These are phyloP conservation scores for Meliscaeva auricollis DNA, from an alignment of 2,888 invertebrate species.

Conservation along the genomic window DNA sequence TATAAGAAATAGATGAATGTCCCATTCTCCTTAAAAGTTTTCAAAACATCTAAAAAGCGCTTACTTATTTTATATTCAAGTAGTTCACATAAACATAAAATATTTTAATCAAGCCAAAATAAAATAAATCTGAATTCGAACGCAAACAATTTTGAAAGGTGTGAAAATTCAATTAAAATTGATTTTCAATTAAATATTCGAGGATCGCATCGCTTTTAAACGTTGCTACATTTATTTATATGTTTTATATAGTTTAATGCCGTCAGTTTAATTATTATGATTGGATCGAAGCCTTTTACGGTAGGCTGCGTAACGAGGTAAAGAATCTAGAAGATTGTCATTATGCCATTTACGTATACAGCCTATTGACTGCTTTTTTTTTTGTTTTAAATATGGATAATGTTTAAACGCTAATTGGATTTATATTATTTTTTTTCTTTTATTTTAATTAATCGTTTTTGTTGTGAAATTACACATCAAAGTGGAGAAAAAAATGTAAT, in stretches of 20 bases:
- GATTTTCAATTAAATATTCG: not conserved
- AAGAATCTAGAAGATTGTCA: constrained; percentile 54
- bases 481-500: not conserved
- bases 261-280: constrained; percentile 52
- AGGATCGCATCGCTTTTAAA: not conserved
- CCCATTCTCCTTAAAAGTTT: too few relatives aligned
- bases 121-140: not conserved
- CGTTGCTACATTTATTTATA: constrained; percentile 1
- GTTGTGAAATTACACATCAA: not conserved
- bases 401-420: constrained; percentile 41
- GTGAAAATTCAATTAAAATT: constrained; percentile 1
- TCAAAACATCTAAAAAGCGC: too few relatives aligned
- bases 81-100: not conserved
- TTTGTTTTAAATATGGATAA: constrained; percentile 32
- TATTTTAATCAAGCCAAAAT: not conserved
- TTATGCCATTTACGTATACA: constrained; percentile 50
- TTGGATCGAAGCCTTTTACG: constrained; percentile 56
- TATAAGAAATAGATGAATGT: too few relatives aligned
- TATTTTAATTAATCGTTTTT: not conserved
- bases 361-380: constrained; percentile 40
- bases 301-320: constrained; percentile 46
- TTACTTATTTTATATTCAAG: not conserved
- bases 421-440: constrained; percentile 2
- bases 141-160: not conserved
- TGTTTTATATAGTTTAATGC: constrained; percentile 1